phyloP scores from a whole-genome alignment of 1,140 invertebrate genomes.

The Ips nitidus region DNA sequence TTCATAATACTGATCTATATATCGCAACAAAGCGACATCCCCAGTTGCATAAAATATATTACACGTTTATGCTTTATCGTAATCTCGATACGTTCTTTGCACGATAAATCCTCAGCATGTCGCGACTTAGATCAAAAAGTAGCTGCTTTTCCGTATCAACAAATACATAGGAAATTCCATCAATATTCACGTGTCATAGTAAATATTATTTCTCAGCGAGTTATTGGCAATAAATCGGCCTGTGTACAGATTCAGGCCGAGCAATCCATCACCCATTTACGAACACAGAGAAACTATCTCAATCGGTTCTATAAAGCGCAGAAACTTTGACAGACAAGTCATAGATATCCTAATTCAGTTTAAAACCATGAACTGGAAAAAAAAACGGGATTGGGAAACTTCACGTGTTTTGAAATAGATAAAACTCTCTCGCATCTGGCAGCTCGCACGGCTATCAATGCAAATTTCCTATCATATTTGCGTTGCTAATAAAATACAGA shows the following conservation, averaged over 20 bases:
- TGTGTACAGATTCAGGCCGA: conserved; percentile 9
- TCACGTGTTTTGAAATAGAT: neutral
- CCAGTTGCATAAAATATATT: no score
- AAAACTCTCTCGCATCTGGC: conserved; percentile 8
- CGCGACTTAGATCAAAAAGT: conserved; percentile 4
- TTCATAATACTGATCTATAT: no score
- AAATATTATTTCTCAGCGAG: conserved; percentile 27
- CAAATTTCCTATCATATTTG: conserved; percentile 25
- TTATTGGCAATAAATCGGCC: conserved; percentile 26
- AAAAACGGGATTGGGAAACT: neutral
- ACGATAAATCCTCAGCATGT: conserved; percentile 3
- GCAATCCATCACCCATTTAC: conserved; percentile 18
- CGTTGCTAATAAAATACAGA: conserved; percentile 21
- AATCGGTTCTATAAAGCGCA: neutral
- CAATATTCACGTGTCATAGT: conserved; percentile 27
- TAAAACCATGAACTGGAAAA: neutral
- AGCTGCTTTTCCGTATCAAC: conserved; percentile 10
- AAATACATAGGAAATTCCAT: conserved; percentile 18
- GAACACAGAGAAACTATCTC: conserved; percentile 11
- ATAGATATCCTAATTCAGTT: neutral
- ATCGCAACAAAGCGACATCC: no score
- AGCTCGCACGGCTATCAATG: conserved; percentile 21
- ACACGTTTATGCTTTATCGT: no score
- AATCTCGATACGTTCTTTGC: neutral
- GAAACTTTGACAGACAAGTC: conserved; percentile 5